Conservation (phyloP, 2,113 vertebrate genomes). For the Poeciliopsis prolifica region DNA sequence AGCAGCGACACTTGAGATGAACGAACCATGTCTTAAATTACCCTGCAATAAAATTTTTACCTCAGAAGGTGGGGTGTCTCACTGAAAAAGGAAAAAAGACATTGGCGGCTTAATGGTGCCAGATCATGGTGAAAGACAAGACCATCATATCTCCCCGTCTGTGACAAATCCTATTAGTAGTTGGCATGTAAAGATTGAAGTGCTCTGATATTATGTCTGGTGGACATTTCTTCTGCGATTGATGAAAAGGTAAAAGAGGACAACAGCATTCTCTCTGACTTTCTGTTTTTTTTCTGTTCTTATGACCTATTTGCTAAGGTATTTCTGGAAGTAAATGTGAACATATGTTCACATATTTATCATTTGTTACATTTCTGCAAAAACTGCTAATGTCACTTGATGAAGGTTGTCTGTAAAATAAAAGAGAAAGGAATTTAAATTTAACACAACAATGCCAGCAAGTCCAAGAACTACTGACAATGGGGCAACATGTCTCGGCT, state of each 20-base stretch:
- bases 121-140: slow-evolving; percentile 39
- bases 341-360: not conserved
- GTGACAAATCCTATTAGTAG: slow-evolving; percentile 67
- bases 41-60: slow-evolving; percentile 64
- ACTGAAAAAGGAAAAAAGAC: slow-evolving; percentile 9
- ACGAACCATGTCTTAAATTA: slow-evolving; percentile 68
- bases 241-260: slow-evolving; percentile 38
- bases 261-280: slow-evolving; percentile 20
- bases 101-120: slow-evolving; percentile 57
- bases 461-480: not conserved
- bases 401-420: not conserved
- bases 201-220: slow-evolving; percentile 31
- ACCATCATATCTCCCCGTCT: slow-evolving; percentile 60
- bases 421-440: not conserved
- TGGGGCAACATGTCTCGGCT: not conserved
- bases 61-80: slow-evolving; percentile 51
- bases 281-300: slow-evolving; percentile 1
- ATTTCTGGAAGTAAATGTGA: not conserved
- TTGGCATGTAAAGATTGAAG: slow-evolving; percentile 51
- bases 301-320: slow-evolving; percentile 5
- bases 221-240: slow-evolving; percentile 55
- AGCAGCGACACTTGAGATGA: slow-evolving; percentile 59
- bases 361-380: not conserved
- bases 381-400: not conserved
- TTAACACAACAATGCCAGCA: not conserved